Evolutionary conservation across 2,888 invertebrate genomes (phyloP), one percentile per base, ranked within the genome.

Genomic region (Spatulosminthurus flaviceps): DNA sequence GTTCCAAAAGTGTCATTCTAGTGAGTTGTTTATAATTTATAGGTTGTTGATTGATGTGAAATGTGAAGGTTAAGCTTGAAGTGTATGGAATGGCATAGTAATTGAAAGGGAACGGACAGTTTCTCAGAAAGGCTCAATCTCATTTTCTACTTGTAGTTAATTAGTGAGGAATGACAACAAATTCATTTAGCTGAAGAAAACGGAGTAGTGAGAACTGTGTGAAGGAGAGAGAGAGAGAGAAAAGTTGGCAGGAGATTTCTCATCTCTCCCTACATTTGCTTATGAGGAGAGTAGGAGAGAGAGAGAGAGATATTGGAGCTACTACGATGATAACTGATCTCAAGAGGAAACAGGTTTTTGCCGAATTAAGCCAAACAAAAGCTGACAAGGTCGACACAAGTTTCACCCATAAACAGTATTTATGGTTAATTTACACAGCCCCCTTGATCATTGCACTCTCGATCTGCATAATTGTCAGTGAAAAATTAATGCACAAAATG

Each of bases 321-420:
- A 4, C n/a, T n/a, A n/a, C n/a, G n/a, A n/a, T n/a, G n/a, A 2
- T 51, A n/a, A 51, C 51, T 13, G 51, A 19, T 51, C n/a, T 51
- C 2, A 51, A n/a, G 51, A 13, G 16, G 16, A 51, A 19, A 4
- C 51, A 11, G 51, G 41, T 41, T 41, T 34, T 34, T 51, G 5
- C 51, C 51, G 19, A 51, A n/a, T 51, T 13, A n/a, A 51, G 51
- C 51, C 51, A 51, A 51, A n/a, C 51, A 13, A 13, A 41, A 51
- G 5, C 51, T 51, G 51, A 51, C 51, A 51, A 51, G 51, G 51
- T 51, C 51, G 51, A 51, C 51, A 51, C 51, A 51, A 51, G 51
- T 51, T 51, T 51, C 51, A 51, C 51, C 51, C n/a, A 51, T 51
- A 5, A 11, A n/a, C 51, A 51, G 51, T 51, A 51, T 51, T 51